Conservation (phyloP, 2,888 invertebrate genomes). For the Flexamia atlantica region DNA sequence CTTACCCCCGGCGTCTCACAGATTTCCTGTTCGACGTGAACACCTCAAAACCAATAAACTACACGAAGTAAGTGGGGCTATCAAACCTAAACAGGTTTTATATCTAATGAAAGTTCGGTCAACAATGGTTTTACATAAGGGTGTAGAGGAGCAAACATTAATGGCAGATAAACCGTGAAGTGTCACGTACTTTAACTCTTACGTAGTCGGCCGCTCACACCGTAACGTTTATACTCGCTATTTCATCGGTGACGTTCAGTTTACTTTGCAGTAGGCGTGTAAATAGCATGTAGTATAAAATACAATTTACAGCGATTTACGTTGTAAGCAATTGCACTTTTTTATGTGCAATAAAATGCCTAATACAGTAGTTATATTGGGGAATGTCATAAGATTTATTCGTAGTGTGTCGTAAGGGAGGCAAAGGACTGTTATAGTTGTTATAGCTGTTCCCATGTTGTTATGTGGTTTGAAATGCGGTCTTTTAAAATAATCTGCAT, state of each 20-base stretch:
- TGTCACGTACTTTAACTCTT: neutral
- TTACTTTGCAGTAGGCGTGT: too few relatives aligned
- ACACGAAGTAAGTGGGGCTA: conserved; percentile 3
- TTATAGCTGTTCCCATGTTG: too few relatives aligned
- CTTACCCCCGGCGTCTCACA: conserved; percentile 35
- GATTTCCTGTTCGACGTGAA: neutral
- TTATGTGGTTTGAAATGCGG: too few relatives aligned
- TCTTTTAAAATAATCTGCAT: too few relatives aligned
- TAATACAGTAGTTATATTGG: too few relatives aligned
- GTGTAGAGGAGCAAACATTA: neutral
- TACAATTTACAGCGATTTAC: too few relatives aligned
- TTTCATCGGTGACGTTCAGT: neutral
- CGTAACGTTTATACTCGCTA: neutral
- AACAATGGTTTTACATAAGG: conserved; percentile 6
- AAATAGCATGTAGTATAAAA: too few relatives aligned
- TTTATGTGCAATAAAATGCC: too few relatives aligned
- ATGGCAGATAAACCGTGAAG: neutral
- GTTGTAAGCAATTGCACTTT: too few relatives aligned
- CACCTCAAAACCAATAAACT: conserved; percentile 18
- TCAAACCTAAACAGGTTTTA: conserved; percentile 17
- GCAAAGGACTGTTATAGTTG: too few relatives aligned
- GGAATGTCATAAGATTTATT: too few relatives aligned
- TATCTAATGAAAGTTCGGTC: neutral
- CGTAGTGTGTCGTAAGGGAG: too few relatives aligned
- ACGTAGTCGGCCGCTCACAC: neutral